Evolutionary conservation across 2,888 invertebrate genomes (phyloP), one percentile per base, ranked within the genome.

Genomic region (Drosophila sordidapex): DNA sequence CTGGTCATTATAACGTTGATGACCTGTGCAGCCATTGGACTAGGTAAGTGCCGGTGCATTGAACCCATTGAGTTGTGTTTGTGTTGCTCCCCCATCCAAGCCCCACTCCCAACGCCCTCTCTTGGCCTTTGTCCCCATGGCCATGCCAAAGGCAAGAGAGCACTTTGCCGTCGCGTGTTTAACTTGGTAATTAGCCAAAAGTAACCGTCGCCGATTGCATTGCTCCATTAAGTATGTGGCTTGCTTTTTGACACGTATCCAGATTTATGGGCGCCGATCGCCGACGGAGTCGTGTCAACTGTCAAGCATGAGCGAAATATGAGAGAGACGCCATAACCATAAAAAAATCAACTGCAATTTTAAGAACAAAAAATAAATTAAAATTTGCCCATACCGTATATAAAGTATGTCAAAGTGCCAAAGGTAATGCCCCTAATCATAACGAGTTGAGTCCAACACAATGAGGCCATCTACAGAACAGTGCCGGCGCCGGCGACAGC

Each of bases 1-100:
- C 76, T 93, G 83, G 91, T 93, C 80, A 92, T 93, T 81, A 92
- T 93, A 70, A 96, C 98, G 70, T 95, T 98, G 86, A 94, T 98
- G 75, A 98, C 98, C 92, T 97, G 97, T 94, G 97, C 97, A 76
- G 96, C 97, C 29, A 96, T 98, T 86, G 98, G 97, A 74, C 95
- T 98, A 74, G 98, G 93, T 93, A 88, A 92, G 91, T 91, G 53
- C 29, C 27, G 21, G 79, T 64, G 66, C 82, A 76, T 68, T 80
- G 83, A 82, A 82, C 80, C 59, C 74, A 53, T 25, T 53, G 15
- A 36, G 8, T 7, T 59, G 25, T 43, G 27, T 27, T n/a, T 35
- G 25, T 25, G 27, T 13, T 36, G 36, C 25, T 36, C 25, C 25
- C 25, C 25, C 33, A 46, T 13, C 4, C 27, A 15, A 11, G 25